Percentiles rank a stretch among this genome's conserved stretches.
Conservation (phyloP, 1,140 invertebrate genomes). For the Xylocopa sonorina region DNA sequence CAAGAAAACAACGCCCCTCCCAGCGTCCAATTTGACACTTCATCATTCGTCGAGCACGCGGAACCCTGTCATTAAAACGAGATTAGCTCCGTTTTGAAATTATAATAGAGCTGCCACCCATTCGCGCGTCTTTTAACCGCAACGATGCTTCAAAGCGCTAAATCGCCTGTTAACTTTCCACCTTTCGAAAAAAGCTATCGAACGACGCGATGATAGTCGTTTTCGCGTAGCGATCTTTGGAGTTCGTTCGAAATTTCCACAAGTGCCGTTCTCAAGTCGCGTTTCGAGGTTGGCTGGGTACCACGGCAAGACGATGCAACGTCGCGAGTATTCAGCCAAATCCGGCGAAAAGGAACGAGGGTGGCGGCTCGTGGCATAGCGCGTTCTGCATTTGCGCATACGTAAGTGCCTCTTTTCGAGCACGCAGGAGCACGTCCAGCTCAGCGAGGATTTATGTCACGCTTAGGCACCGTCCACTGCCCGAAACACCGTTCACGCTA, state of each 20-base stretch:
- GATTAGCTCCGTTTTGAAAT: conserved; percentile 79
- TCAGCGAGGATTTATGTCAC: conserved; percentile 75
- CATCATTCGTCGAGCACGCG: conserved; percentile 77
- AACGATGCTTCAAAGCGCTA: not conserved
- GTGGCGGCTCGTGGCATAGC: conserved; percentile 61
- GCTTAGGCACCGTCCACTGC: conserved; percentile 58
- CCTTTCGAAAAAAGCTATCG: too few relatives aligned
- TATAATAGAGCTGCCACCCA: conserved; percentile 55
- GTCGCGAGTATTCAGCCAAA: conserved; percentile 73
- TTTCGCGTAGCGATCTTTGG: not conserved
- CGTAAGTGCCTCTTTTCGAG: conserved; percentile 64
- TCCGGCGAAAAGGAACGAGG: conserved; percentile 76
- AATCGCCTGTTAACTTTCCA: not conserved
- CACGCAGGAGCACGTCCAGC: conserved; percentile 69
- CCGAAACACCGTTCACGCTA: conserved; percentile 23
- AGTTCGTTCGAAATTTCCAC: conserved; percentile 8
- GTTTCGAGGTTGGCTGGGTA: conserved; percentile 45
- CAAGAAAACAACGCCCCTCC: conserved; percentile 75
- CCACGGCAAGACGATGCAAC: conserved; percentile 60
- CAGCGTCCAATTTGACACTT: conserved; percentile 79
- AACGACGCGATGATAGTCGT: too few relatives aligned
- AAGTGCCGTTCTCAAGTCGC: conserved; percentile 33
- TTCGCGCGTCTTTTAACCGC: not conserved
- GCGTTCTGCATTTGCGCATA: conserved; percentile 71
- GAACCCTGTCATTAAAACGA: conserved; percentile 81